Evolutionary conservation across 37 sponge, comb jelly and placozoan species (phyloP), one percentile per base, ranked within the genome.

Genomic region (Eunapius fragilis): DNA sequence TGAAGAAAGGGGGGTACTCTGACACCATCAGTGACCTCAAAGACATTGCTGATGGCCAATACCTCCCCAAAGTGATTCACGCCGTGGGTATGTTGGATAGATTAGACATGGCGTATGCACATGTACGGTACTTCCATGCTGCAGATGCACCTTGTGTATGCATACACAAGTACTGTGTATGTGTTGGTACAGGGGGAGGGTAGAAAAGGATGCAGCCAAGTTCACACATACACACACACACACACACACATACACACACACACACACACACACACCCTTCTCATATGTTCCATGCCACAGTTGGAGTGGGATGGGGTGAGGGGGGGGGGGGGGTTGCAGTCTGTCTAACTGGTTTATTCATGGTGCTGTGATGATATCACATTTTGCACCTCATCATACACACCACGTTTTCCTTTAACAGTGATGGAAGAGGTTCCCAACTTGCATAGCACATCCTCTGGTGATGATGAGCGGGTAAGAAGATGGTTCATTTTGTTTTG

Each of bases 11-110:
- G n/a, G 89, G 89, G 2, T 38, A 71, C 50, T 31, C 83, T 14
- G 82, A 80, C 70, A 38, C 27, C 0, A 49, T 91, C 11, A 25
- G 37, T 33, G 91, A 91, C 71, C 88, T 91, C 41, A 87, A 84
- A 49, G 84, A 91, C 45, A 78, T 83, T 45, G 34, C 87, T 27
- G 79, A 91, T 37, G 91, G 91, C 11, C 31, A 47, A 47, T 32
- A 37, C 24, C 77, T 91, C 23, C 91, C 91, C 25, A 75, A 68
- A 48, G 41, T 91, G 25, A 86, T 91, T 33, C 82, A 91, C 19
- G 87, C 91, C 19, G 82, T 91, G 33, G 87, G 91, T 91, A 77
- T 77, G 90, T 75, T 0, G 74, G 14, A n/a, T n/a, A n/a, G n/a
- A n/a, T n/a, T n/a, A n/a, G n/a, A n/a, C n/a, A n/a, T n/a, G n/a